A percentile compares a stretch with the other conserved stretches of the same genome.
Conservation (phyloP, 2,113 vertebrate species). For the Larimichthys polyactis region DNA sequence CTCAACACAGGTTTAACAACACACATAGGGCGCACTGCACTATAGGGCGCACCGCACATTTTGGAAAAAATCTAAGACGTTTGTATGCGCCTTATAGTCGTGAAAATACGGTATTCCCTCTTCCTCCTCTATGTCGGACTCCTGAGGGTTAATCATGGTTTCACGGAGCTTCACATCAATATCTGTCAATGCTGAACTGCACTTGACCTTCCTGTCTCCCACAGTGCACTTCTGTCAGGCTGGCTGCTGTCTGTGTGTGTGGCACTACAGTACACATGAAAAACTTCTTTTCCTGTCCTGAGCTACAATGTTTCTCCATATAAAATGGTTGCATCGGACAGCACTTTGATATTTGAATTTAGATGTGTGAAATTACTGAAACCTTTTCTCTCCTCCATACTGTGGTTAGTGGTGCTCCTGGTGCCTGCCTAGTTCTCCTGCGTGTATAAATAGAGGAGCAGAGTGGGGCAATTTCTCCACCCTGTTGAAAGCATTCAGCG, state of each 20-base stretch:
- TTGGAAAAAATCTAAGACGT: too few relatives aligned
- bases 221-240: conserved; percentile 2
- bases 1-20: too few relatives aligned
- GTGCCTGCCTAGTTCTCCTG: not conserved
- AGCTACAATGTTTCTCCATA: not conserved
- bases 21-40: too few relatives aligned
- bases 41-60: too few relatives aligned
- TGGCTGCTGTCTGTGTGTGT: not conserved
- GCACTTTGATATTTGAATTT: not conserved
- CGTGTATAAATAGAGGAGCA: not conserved
- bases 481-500: not conserved
- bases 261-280: too few relatives aligned
- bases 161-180: not conserved
- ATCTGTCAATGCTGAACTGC: not conserved
- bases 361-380: not conserved
- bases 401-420: not conserved
- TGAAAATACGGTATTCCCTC: too few relatives aligned
- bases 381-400: not conserved
- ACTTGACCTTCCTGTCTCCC: not conserved
- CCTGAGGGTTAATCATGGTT: too few relatives aligned
- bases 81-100: too few relatives aligned
- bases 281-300: too few relatives aligned
- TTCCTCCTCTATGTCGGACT: too few relatives aligned
- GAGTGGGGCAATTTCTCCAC: conserved; percentile 14
- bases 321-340: not conserved